Evolutionary conservation across 2,113 vertebrate species (phyloP), one percentile per base, ranked within the genome.

Genomic region (Perca flavescens): DNA sequence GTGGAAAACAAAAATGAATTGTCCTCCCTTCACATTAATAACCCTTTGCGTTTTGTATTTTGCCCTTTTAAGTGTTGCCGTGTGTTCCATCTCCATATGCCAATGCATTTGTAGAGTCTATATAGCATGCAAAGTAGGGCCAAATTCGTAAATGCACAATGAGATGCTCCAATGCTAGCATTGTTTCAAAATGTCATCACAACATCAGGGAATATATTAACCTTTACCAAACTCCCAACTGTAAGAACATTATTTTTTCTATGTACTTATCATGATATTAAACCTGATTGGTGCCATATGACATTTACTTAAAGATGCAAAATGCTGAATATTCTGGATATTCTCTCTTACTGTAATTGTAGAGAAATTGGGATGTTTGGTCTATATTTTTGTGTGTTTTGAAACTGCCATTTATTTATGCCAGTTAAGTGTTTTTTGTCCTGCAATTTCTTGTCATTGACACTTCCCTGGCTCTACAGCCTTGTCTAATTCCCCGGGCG

Each of bases 121-220:
- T 54, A 19, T 49, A 3, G 57, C 74, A 77, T 69, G 70, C 63
- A 68, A 56, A 78, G 74, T 63, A 70, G 25, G 19, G 22, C 0
- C 22, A 34, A 77, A 74, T 81, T 80, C 7, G 31, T 77, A 86
- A 86, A 83, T 78, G 65, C 47, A 67, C 65, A 72, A 15, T 69
- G 71, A 78, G 54, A 77, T 17, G 72, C 82, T 79, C 77, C 22
- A 71, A 65, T 3, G 61, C 40, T 79, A 65, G 58, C 74, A 84
- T 86, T 25, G 4, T 86, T 88, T 81, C 11, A 82, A 95, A 95
- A 95, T 95, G 92, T 90, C 92, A 94, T 72, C 72, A 86, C 77
- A 91, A 74, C 92, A 89, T 79, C 67, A 73, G 88, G 84, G 95
- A 94, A 94, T 94, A 91, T 49, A 94, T 94, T 92, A 93, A 94